Base-by-base conservation (phyloP, 1,140 invertebrate species). In the Trichonephila clavata region DNA sequence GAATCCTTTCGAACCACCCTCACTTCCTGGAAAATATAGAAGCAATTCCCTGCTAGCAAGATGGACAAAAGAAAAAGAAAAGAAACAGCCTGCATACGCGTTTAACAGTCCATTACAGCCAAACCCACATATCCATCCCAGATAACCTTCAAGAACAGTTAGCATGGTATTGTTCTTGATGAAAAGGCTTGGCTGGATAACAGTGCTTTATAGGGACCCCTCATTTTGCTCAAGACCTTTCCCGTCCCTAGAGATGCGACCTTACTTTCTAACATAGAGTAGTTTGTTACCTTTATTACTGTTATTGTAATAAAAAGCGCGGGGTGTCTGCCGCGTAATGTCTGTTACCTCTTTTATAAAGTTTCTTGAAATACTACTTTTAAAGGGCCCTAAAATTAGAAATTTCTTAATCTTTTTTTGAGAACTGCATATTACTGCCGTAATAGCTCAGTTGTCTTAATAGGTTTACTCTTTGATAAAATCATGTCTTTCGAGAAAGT, bases 171-270 rank as follows among this genome's bases (percentile, higher is more conserved):
- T 77, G 71, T 77, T 77, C 71, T 77, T 32, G 71, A 39, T 77
- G 71, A 77, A 77, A 32, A 77, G 71, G 71, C 71, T 77, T 77
- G 71, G 71, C 18, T 39, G 71, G 32, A 77, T 77, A 39, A 39
- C 71, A 77, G 71, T 77, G 71, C 71, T 77, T 18, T 77, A 84
- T 84, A 27, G 43, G 81, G 21, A 84, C 43, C 81, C 21, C 24
- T 59, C 14, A 84, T 84, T 84, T 57, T 7, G 13, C 50, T 21
- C 10, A 57, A 24, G 81, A 57, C 81, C 27, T 84, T 57, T 84
- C 13, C 81, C 71, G 32, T 84, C 50, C 81, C 4, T 43, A 84
- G 81, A 84, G 81, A 84, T 84, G 81, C 81, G 81, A 84, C 81
- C 81, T 59, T 84, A 20, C 43, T 21, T 43, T 59, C 57, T 6